phyloP scores from a whole-genome alignment of 1,140 invertebrate genomes.

The Cotesia chilonis region DNA sequence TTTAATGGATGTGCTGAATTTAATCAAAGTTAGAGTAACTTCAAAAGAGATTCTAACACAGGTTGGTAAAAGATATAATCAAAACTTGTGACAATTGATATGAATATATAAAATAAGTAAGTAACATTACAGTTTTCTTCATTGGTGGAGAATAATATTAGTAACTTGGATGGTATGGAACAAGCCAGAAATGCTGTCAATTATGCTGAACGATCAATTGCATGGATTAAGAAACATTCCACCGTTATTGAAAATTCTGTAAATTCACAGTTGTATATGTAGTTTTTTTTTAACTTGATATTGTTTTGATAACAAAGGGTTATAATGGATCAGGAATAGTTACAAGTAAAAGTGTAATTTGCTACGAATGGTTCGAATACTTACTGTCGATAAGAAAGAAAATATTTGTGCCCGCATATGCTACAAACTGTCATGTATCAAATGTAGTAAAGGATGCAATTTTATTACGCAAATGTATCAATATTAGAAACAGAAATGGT shows the following conservation, averaged over 20 bases:
- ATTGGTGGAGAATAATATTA: conserved; percentile 37
- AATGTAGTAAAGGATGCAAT: too few species aligned
- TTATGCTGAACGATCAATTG: conserved; percentile 34
- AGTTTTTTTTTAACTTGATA: too few species aligned
- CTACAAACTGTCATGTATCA: not conserved
- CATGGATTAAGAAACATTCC: conserved; percentile 43
- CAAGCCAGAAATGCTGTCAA: conserved; percentile 33
- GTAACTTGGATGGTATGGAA: conserved; percentile 32
- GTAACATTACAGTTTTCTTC: conserved; percentile 40
- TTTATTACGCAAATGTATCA: too few species aligned
- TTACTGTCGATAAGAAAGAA: too few species aligned
- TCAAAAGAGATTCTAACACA: conserved; percentile 38
- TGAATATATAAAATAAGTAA: not conserved
- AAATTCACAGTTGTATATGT: not conserved
- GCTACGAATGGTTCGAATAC: too few species aligned
- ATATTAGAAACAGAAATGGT: too few species aligned
- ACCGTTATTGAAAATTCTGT: conserved; percentile 37
- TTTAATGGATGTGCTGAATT: conserved; percentile 41
- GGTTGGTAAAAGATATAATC: conserved; percentile 38
- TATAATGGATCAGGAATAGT: too few species aligned
- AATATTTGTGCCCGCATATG: too few species aligned
- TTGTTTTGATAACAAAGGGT: too few species aligned
- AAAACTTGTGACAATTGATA: conserved; percentile 9
- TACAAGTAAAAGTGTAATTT: too few species aligned
- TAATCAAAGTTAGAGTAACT: conserved; percentile 43